Evolutionary conservation across 2,888 invertebrate species (phyloP), one percentile per base, ranked within the genome.

Genomic region (Zygaena filipendulae): DNA sequence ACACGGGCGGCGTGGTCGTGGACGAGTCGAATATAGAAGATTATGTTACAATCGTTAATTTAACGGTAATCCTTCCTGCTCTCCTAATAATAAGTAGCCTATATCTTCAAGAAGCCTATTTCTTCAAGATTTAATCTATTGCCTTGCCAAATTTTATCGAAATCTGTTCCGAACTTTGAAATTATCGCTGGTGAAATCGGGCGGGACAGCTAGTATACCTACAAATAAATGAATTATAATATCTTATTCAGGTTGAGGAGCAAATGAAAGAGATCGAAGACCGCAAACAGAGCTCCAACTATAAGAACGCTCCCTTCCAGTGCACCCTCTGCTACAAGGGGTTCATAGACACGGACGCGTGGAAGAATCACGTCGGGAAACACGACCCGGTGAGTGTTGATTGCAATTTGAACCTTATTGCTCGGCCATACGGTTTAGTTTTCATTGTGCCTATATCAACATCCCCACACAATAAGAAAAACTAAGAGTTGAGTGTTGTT

Each of bases 301-400:
- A 71, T 31, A 33, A 55, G 32, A 71, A 74, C 40, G 60, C 74
- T 0, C 48, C 62, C n/a, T 72, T 52, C 45, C 59, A 74, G 26
- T 79, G 77, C 38, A 46, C 53, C n/a, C 41, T 63, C 2, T 75
- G 77, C 36, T 79, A 47, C 39, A 69, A 71, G 20, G 77, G 77
- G 0, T 79, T 79, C 49, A 63, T 72, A 2, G 67, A 79, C 33
- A 55, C 59, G 1, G 48, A 58, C 10, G 66, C 77, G 0, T 79
- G 66, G 68, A 53, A 64, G 16, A 68, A 74, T 23, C 77, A 79
- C 29, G 45, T 61, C 8, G 48, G 49, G 3, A 74, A 70, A 48
- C 77, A 79, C 30, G 60, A 67, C 3, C 52, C 58, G 37, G 74
- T 75, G 21, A 55, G 54, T 40, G 10, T 13, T 14, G 12, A 26